Base-by-base conservation (phyloP, 92 coral and sea anemone species). In the Epizoanthus fatuus region DNA sequence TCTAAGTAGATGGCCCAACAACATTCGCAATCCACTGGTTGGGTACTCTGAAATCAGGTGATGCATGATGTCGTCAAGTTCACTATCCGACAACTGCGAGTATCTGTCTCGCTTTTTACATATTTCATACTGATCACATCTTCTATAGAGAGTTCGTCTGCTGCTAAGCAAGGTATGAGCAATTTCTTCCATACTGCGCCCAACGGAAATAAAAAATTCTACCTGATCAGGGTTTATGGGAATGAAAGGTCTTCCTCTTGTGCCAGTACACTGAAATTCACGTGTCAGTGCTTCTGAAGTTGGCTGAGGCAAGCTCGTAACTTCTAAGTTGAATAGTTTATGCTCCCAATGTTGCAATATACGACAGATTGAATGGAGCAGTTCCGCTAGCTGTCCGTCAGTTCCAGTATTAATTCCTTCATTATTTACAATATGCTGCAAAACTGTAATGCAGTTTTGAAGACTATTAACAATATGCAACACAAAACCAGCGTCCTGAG, bases 91-190 rank as follows among this genome's bases (percentile, higher is more conserved):
- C 45, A 87, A 37, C 35, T 29, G 35, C 35, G 35, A 29, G 35
- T 29, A 29, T 45, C 91, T 73, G 53, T 88, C 87, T 65, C 92
- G 83, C 79, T 84, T 88, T 76, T 75, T 81, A 59, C 87, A 88
- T 16, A 75, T 75, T 25, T 75, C 47, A 75, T 40, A 75, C 64
- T 55, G 49, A 11, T 4, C 64, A 57, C 81, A 54, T 60, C 66
- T 25, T 75, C 81, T 56, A 8, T 75, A 75, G 51, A 75, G 81
- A 25, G 66, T 75, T 60, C 67, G 51, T 51, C 81, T 75, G 39
- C 81, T 75, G 37, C 29, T 51, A 70, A 44, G 57, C 57, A 68
- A 39, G 42, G 52, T 68, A 13, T 68, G 53, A 1, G 2, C 35
- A 78, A 79, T 79, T 75, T 85, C 71, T 20, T 79, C 80, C 90